Evolutionary conservation across 2,888 invertebrate species (phyloP), one percentile per base, ranked within the genome.

Genomic region (Conus canariensis): DNA sequence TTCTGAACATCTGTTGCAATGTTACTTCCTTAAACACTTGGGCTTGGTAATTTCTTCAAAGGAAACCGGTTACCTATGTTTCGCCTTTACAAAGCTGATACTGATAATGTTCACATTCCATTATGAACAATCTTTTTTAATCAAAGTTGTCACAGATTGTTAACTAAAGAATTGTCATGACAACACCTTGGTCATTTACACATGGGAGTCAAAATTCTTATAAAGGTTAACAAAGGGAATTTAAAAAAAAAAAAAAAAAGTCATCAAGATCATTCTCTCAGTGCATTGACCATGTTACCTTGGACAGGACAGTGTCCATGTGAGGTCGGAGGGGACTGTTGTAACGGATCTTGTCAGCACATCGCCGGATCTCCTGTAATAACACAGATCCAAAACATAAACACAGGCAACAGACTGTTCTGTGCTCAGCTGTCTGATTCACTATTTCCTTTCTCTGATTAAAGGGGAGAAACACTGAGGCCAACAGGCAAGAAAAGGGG

Each of bases 301-400:
- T 99, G 94, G 98, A 97, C 89, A 99, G 97, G 94, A 99, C 99
- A 0, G 98, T 98, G 95, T 99, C 99, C 91, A 99, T 97, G 96
- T 98, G 97, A 19, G 97, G 97, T 91, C 98, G 97, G 80, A 98
- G 97, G 0, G 98, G 97, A 96, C 96, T 96, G 91, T 95, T 96
- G 91, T 96, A 95, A 88, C 96, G 94, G 82, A 99, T 97, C 0
- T 98, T 97, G 88, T 98, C 97, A 88, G 98, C 97, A 64, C 98
- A 97, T 87, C 98, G 97, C 96, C 98, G 98, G 83, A 99, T 97
- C 91, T 98, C 98, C 98, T 98, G 96, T 90, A 96, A 96, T 86
- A 85, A 64, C 64, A 64, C 60, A 64, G 16, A 64, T 64, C 16
- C 12, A 64, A 64, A 64, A 70, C 25, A 85, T 8, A 83, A 7